Conservation (phyloP, 2,113 vertebrate genomes). For the Myiopsitta monachus region DNA sequence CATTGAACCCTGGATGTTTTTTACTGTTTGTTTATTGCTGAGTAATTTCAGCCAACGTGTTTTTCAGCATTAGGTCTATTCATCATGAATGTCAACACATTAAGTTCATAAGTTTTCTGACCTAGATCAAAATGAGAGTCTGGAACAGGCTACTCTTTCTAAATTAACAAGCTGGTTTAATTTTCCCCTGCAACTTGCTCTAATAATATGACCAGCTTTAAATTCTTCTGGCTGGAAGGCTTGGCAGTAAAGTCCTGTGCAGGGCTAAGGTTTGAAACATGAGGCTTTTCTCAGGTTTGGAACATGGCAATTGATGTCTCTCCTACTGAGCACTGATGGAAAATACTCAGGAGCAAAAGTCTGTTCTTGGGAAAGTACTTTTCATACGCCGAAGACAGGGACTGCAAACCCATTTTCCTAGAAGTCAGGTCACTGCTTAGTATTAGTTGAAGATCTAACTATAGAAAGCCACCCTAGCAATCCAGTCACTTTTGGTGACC, state of each 20-base stretch:
- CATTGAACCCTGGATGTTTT: slow-evolving; percentile 2
- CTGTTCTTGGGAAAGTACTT: not conserved
- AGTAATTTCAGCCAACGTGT: slow-evolving; percentile 51
- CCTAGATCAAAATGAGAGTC: slow-evolving; percentile 60
- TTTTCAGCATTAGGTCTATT: slow-evolving; percentile 50
- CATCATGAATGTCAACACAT: slow-evolving; percentile 14
- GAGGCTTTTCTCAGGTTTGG: not conserved
- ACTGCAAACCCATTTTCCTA: not conserved
- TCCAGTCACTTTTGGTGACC: not conserved
- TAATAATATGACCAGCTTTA: slow-evolving; percentile 34
- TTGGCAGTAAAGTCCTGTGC: not conserved
- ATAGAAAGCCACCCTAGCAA: not conserved
- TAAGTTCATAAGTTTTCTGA: slow-evolving; percentile 44
- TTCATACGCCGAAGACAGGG: not conserved
- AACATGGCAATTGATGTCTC: not conserved
- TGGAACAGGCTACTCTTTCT: slow-evolving; percentile 20
- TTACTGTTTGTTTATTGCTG: slow-evolving; percentile 61
- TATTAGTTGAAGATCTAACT: not conserved
- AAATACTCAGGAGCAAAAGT: not conserved
- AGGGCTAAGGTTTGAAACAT: not conserved
- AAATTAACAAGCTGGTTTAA: slow-evolving; percentile 2
- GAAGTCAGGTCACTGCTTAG: not conserved
- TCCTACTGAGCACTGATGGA: not conserved
- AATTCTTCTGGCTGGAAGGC: not conserved
- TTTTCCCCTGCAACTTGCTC: slow-evolving; percentile 20